Base-by-base conservation (phyloP, 2,797 vertebrate species). In the Acanthurus lineatus region DNA sequence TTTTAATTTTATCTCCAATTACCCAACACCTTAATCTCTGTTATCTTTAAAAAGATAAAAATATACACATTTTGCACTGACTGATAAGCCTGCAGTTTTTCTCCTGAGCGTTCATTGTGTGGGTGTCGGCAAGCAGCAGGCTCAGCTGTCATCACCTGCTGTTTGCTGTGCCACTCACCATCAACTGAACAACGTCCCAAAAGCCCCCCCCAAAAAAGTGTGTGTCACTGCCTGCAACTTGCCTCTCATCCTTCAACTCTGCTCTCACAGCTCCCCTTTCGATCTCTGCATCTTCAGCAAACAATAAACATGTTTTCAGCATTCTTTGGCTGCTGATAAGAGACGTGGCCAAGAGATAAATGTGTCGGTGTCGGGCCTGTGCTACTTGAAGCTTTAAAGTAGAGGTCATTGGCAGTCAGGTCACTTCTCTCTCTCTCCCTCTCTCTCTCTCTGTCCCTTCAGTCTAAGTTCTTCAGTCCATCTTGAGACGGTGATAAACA, bases 341-440 rank as follows among this genome's bases (percentile, higher is more conserved):
- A 71, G 60, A 28, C 42, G 9, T 45, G 73, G 75, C 81, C 62
- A 83, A 73, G 59, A 85, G 83, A 83, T 84, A 79, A 87, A 87
- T 66, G 77, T 85, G 83, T 85, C 69, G 40, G 60, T 75, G 84
- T 70, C 52, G n/a, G 81, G 76, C 77, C 69, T 83, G 58, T 11
- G 32, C 79, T 73, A 77, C 58, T 71, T 62, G 47, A 81, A 69
- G 76, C 81, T 80, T 91, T 84, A 86, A 85, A 84, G 28, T 83
- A 81, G 69, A 84, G 78, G 69, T 89, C 82, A 88, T 88, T 91
- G 90, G 86, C 88, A 90, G 88, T 90, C 85, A 22, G 76, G 81
- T 90, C 91, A 89, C 84, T 57, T 82, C 77, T 76, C 77, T 56
- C 72, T 58, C 49, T 69, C 69, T 57, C 53, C 53, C 61, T 47